phyloP scores from a whole-genome alignment of 2,888 invertebrate species.

The Barypeithes pellucidus region DNA sequence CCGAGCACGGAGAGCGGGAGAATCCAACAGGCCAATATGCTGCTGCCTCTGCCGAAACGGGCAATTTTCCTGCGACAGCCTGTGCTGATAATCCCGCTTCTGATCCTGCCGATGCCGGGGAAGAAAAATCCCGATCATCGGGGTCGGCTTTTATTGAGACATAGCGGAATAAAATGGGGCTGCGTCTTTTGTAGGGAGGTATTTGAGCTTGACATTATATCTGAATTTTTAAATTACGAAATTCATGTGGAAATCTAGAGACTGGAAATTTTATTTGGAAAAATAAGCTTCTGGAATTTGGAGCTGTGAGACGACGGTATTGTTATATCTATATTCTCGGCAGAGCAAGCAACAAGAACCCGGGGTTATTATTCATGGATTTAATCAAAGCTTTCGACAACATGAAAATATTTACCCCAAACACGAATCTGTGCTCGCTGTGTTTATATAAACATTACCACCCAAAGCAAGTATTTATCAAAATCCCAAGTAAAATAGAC shows the following conservation, averaged over 20 bases:
- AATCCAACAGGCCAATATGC: constrained; percentile 42
- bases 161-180: constrained; percentile 36
- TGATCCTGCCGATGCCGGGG: constrained; percentile 24
- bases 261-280: no score
- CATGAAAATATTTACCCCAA: constrained; percentile 22
- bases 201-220: constrained; percentile 18
- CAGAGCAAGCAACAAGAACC: no score
- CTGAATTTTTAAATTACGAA: constrained; percentile 25
- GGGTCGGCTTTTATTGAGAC: constrained; percentile 41
- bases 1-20: constrained; percentile 40
- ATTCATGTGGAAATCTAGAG: no score
- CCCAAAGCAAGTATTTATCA: constrained; percentile 24
- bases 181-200: constrained; percentile 24
- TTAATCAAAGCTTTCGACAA: constrained; percentile 23
- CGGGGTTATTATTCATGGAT: constrained; percentile 3
- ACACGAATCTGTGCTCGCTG: not conserved
- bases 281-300: no score
- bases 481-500: constrained; percentile 40
- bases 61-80: constrained; percentile 51
- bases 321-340: no score
- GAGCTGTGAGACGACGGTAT: no score
- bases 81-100: constrained; percentile 41
- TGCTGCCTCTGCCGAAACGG: constrained; percentile 18
- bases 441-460: constrained; percentile 34
- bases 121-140: constrained; percentile 27